Base-by-base conservation (phyloP, 2,797 vertebrate species). In the Galagoides demidoff region DNA sequence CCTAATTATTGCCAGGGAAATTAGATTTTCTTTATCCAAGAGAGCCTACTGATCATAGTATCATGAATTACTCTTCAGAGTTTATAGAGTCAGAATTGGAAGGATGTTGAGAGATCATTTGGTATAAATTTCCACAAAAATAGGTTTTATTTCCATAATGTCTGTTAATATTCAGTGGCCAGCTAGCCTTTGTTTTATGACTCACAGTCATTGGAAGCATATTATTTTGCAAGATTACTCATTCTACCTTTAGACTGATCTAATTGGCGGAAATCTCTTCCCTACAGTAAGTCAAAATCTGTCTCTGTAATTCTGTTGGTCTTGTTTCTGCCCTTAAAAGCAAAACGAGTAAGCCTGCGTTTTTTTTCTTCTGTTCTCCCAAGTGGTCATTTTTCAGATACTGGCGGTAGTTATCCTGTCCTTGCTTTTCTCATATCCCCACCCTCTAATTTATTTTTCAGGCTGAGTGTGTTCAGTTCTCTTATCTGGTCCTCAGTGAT, bases 11-110 rank as follows among this genome's bases (percentile, higher is more conserved):
- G 81, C 61, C 49, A 85, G 25, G 16, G 31, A 85, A 92, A 71
- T 95, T 85, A 86, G 45, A 59, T 94, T 95, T 89, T 81, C 91
- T 94, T 95, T 89, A 89, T 63, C 63, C 64, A 86, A 61, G 89
- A 77, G 23, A 90, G 20, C 43, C 93, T 88, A 82, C 31, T 34
- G 64, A 94, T 86, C 55, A 81, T 84, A 49, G 55, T 74, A 20
- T 86, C 6, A 19, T 87, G 34, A 93, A 34, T 85, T 94, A 92
- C 12, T 85, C 20, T 66, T 34, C 25, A 78, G 63, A 88, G 74
- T 96, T 88, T 92, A 57, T 66, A 71, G 73, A 90, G 49, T 82
- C 63, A 92, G 43, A 92, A 71, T 76, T 85, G 11, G 22, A 92
- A 92, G 87, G 22, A 7, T 77, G 45, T 14, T 76, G 45, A 93